These are phyloP conservation scores for Sinocyclocheilus anshuiensis DNA, from an alignment of 2,113 vertebrate species.

Conservation along the genomic window DNA sequence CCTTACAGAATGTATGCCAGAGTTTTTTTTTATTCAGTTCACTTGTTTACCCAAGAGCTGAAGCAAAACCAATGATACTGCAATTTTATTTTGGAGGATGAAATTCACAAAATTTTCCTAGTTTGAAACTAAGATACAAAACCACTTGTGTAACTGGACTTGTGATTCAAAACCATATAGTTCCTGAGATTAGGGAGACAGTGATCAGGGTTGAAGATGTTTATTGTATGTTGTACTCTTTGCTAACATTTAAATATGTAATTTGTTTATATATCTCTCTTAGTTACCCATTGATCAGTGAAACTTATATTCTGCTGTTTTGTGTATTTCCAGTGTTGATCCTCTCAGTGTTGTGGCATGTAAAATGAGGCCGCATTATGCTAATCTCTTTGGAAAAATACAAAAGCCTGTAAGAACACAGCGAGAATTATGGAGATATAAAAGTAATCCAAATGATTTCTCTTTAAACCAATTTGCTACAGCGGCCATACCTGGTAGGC, in stretches of 20 bases:
- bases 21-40: background rate
- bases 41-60: background rate
- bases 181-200: background rate
- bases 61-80: background rate
- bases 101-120: background rate
- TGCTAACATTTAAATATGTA: background rate
- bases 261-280: background rate
- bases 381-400: slow-evolving; percentile 33
- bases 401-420: slow-evolving; percentile 32
- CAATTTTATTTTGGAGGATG: background rate
- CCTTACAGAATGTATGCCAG: too few species aligned
- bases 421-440: slow-evolving; percentile 31
- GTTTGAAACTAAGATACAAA: background rate
- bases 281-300: background rate
- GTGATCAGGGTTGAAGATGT: too few species aligned
- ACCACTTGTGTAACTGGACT: background rate
- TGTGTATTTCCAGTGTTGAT: slow-evolving; percentile 27
- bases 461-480: slow-evolving; percentile 54
- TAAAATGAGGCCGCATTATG: slow-evolving; percentile 24
- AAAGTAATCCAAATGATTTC: slow-evolving; percentile 48
- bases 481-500: slow-evolving; percentile 45
- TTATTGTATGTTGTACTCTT: background rate
- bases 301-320: slow-evolving; percentile 33
- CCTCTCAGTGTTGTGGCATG: slow-evolving; percentile 22
- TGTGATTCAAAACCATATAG: background rate